Conservation (phyloP, 1,140 invertebrate genomes). For the Scylla paramamosain region DNA sequence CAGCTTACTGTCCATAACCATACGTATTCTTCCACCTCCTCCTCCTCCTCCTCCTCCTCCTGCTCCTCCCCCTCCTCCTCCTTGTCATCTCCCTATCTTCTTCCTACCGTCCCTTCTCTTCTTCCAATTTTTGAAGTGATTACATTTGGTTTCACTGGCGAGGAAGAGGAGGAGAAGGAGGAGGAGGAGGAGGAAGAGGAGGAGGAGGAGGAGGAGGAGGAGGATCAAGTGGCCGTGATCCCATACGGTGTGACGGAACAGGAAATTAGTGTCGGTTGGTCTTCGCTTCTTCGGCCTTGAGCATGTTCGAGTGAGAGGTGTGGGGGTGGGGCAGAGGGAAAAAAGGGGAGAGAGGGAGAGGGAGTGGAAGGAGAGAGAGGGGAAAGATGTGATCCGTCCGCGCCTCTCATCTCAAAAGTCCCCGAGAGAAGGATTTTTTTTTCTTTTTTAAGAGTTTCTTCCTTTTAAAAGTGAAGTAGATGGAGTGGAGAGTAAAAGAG, state of each 20-base stretch:
- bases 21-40: neutral
- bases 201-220: neutral
- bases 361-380: neutral
- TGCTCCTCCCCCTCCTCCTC: conserved; percentile 26
- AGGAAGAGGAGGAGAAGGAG: neutral
- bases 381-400: neutral
- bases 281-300: neutral
- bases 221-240: neutral
- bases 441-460: too few relatives aligned
- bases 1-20: neutral
- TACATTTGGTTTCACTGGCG: neutral
- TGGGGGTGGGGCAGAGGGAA: neutral
- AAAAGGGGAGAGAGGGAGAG: neutral
- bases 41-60: conserved; percentile 29
- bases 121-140: neutral
- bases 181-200: neutral
- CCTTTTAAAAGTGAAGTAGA: too few relatives aligned
- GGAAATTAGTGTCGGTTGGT: neutral
- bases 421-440: too few relatives aligned
- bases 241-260: neutral
- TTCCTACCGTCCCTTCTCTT: neutral
- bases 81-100: neutral
- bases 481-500: too few relatives aligned
- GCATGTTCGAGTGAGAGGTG: neutral
- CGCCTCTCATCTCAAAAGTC: too few relatives aligned